Base-by-base conservation (phyloP, 2,113 vertebrate genomes). In the Engystomops pustulosus region DNA sequence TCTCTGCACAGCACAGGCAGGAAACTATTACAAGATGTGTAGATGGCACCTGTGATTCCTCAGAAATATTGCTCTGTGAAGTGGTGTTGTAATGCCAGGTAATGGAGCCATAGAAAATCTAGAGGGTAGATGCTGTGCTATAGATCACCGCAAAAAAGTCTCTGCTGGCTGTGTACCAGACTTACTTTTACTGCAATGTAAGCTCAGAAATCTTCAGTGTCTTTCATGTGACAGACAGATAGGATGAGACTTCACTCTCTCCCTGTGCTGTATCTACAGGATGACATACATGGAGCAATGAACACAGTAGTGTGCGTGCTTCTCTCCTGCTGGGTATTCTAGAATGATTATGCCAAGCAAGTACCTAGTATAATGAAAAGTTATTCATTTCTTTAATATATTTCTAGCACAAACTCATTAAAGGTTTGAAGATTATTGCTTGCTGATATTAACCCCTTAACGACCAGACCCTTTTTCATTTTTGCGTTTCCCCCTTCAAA, bases 151-250 rank as follows among this genome's bases (percentile, higher is more conserved):
- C 45, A 32, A 51, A 51, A 32, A 51, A 32, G 15, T 75, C 41
- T 75, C 41, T 47, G 6, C 44, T 74, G 71, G 45, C 71, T 32
- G 25, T 51, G 71, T 30, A 20, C 45, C 71, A 75, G 25, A 75
- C 23, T 75, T 30, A 18, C 23, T 74, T 14, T 74, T 9, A 74
- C 41, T 30, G 44, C 70, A 47, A 49, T 74, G 71, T 20, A 75
- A 75, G 41, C 71, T 75, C 44, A 75, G 71, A 75, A 75, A 75
- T 51, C 71, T 75, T 27, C 17, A 32, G 44, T 75, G 71, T 75
- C 71, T 75, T 75, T 75, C 44, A 30, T 30, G 15, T 75, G 71
- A 75, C 71, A 72, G 38, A 70, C 8, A 44, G 23, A 72, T 72
- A 45, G 12, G 30, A 65, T 32, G 60, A 17, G 60, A 65, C 32